phyloP scores from a whole-genome alignment of 1,140 invertebrate species.

The Drosophila baimaii region DNA sequence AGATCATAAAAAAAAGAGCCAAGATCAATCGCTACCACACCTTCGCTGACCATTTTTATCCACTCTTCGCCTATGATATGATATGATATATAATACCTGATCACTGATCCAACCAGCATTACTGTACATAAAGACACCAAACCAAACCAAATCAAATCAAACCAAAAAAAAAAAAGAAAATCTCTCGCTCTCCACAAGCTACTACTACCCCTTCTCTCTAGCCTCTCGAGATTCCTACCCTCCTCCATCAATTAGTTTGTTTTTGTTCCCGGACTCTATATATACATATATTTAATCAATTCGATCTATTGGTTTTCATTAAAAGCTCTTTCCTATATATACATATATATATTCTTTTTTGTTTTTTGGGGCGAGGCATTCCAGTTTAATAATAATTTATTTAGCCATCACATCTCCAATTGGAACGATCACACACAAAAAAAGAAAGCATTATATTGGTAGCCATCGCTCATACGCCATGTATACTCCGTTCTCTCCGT shows the following conservation, averaged over 20 bases:
- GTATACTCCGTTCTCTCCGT: constrained; percentile 33
- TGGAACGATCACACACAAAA: constrained; percentile 17
- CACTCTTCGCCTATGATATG: constrained; percentile 29
- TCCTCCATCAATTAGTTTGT: constrained; percentile 68
- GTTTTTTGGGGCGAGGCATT: constrained; percentile 30
- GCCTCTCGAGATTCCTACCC: constrained; percentile 22
- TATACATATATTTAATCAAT: constrained; percentile 26
- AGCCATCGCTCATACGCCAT: constrained; percentile 23
- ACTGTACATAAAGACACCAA: constrained; percentile 57
- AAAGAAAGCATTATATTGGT: constrained; percentile 1
- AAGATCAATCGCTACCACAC: constrained; percentile 40
- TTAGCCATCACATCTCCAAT: constrained; percentile 57
- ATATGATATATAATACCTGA: no score
- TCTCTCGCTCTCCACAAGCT: constrained; percentile 7
- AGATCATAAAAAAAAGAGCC: constrained; percentile 11
- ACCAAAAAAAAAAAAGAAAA: constrained; percentile 1
- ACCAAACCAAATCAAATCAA: neutral
- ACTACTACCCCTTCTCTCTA: constrained; percentile 10
- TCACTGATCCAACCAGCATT: constrained; percentile 61
- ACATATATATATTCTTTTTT: neutral
- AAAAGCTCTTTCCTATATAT: constrained; percentile 1
- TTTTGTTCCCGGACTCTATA: constrained; percentile 5
- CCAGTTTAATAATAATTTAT: constrained; percentile 72
- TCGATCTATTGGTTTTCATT: constrained; percentile 45
- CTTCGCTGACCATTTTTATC: constrained; percentile 40